Conservation (phyloP, 1,140 invertebrate genomes). For the Drosophila parabipectinata region DNA sequence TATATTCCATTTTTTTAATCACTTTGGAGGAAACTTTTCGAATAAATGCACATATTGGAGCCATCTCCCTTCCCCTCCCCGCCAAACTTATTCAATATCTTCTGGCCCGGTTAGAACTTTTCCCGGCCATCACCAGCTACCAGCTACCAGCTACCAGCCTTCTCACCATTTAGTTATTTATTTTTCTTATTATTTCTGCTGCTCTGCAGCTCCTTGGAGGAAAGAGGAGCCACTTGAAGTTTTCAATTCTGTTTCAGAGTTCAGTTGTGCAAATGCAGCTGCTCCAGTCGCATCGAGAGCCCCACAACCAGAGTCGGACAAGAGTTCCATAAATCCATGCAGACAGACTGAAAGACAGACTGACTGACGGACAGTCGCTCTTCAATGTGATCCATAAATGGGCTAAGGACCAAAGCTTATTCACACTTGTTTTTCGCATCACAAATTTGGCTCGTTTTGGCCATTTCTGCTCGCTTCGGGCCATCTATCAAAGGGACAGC, state of each 20-base stretch:
- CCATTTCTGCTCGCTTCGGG: slow-evolving; percentile 10
- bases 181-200: slow-evolving; percentile 21
- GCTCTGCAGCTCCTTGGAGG: slow-evolving; percentile 11
- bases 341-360: neutral
- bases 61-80: neutral
- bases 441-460: slow-evolving; percentile 28
- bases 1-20: neutral
- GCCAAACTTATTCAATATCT: slow-evolving; percentile 37
- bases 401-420: slow-evolving; percentile 37
- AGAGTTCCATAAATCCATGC: slow-evolving; percentile 27
- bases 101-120: slow-evolving; percentile 1
- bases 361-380: slow-evolving; percentile 13
- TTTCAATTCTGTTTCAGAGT: slow-evolving; percentile 1
- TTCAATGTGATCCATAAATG: slow-evolving; percentile 32
- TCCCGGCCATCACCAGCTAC: neutral
- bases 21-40: slow-evolving; percentile 4
- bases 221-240: slow-evolving; percentile 18
- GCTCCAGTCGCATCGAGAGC: slow-evolving; percentile 7
- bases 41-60: slow-evolving; percentile 30
- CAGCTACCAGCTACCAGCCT: neutral
- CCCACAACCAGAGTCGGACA: too few species aligned
- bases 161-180: slow-evolving; percentile 22
- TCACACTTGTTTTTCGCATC: slow-evolving; percentile 34
- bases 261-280: slow-evolving; percentile 22
- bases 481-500: slow-evolving; percentile 49